These are phyloP conservation scores for Stratiomys singularior DNA, from an alignment of 2,888 invertebrate species.

Conservation along the genomic window DNA sequence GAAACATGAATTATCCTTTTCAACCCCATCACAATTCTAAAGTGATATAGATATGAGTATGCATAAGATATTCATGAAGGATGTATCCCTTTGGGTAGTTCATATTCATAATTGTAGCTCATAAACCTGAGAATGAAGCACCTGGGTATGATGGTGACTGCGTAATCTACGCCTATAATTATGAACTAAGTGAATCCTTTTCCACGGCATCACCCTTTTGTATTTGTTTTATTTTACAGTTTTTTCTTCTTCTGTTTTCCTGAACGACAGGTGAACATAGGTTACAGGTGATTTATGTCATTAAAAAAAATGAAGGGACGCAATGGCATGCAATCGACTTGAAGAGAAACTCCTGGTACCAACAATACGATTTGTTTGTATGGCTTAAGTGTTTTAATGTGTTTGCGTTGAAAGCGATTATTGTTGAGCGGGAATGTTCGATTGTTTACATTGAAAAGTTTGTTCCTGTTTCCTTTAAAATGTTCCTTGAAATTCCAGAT, in stretches of 20 bases:
- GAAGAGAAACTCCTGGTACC: no score
- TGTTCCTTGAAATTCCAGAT: no score
- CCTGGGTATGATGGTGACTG: conserved; percentile 29
- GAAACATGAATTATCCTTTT: conserved; percentile 24
- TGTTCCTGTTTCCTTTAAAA: no score
- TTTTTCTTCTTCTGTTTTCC: neutral
- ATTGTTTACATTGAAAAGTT: no score
- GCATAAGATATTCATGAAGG: neutral
- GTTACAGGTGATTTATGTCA: neutral
- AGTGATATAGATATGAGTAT: neutral
- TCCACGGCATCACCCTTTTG: neutral
- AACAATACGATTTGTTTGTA: neutral
- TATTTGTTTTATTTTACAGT: conserved; percentile 1
- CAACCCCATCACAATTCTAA: neutral
- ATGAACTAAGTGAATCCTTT: conserved; percentile 38
- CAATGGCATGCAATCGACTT: neutral
- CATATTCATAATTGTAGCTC: conserved; percentile 11
- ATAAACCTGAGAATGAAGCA: conserved; percentile 40
- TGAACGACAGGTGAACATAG: conserved; percentile 6
- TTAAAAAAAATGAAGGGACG: conserved; percentile 8
- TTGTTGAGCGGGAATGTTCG: no score
- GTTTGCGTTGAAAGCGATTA: no score
- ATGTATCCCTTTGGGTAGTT: neutral
- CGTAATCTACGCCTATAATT: conserved; percentile 30
- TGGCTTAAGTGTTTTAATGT: neutral